These are phyloP conservation scores for Dryocosmus kuriphilus DNA, from an alignment of 2,888 invertebrate genomes.

Conservation along the genomic window DNA sequence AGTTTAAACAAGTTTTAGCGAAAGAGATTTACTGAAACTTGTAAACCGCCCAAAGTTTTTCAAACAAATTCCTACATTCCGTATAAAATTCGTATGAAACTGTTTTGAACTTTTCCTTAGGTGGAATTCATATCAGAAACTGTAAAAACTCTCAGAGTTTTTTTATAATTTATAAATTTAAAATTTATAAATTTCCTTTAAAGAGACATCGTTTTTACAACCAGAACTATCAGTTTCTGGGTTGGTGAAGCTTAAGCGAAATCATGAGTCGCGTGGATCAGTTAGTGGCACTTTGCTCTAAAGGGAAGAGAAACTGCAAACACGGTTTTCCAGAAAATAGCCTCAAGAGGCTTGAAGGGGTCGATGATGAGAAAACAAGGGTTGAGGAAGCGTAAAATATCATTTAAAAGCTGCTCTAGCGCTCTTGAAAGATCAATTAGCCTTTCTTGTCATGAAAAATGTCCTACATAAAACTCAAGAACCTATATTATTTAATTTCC, in stretches of 20 bases:
- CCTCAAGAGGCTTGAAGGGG: conserved; percentile 48
- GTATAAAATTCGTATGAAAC: not conserved
- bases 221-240: not conserved
- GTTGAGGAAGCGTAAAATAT: conserved; percentile 38
- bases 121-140: not conserved
- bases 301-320: conserved; percentile 45
- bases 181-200: too few relatives aligned
- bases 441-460: conserved; percentile 17
- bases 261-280: conserved; percentile 45
- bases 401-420: conserved; percentile 16
- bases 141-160: not conserved
- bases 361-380: conserved; percentile 48
- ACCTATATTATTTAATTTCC: conserved; percentile 8
- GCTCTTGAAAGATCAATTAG: conserved; percentile 26
- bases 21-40: not conserved
- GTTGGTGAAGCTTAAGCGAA: conserved; percentile 42
- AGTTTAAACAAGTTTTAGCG: not conserved
- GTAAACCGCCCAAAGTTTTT: not conserved
- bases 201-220: too few relatives aligned
- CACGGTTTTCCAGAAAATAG: conserved; percentile 48
- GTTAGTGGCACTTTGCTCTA: conserved; percentile 45
- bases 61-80: conserved; percentile 18
- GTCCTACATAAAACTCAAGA: not conserved
- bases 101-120: not conserved
- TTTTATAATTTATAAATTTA: too few relatives aligned